A percentile compares a stretch with the other conserved stretches of the same genome.
Evolutionary conservation across 2,888 invertebrate genomes (phyloP).

Genomic region (Macrosiphum euphorbiae): DNA sequence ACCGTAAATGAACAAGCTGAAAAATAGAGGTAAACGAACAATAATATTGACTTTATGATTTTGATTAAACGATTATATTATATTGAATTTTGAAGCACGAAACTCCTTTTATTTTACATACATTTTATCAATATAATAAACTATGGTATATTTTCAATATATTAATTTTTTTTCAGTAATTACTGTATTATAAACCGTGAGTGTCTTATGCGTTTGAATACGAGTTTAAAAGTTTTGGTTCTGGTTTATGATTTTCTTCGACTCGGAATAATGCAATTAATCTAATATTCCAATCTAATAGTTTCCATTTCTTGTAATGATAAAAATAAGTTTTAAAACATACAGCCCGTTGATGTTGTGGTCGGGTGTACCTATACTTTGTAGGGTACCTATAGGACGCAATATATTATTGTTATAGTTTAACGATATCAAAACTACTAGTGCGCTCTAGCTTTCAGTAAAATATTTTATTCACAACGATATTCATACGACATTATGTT

Average conservation of each 20-base stretch:
- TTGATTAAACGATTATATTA: neutral
- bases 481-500: neutral
- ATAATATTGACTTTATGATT: neutral
- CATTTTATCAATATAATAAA: neutral
- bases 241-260: neutral
- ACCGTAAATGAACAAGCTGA: too few relatives aligned
- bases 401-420: neutral
- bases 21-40: neutral
- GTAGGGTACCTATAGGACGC: neutral
- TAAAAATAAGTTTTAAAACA: neutral
- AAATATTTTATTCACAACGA: neutral
- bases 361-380: neutral
- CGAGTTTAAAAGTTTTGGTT: neutral
- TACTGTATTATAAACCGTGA: neutral
- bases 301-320: neutral
- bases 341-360: neutral
- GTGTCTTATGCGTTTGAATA: neutral
- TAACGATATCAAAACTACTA: neutral
- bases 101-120: neutral
- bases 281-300: neutral
- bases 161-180: neutral
- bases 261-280: neutral
- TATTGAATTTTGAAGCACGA: neutral
- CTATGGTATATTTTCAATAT: neutral
- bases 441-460: conserved; percentile 39